phyloP scores from a whole-genome alignment of 2,113 vertebrate genomes.

The Rattus norvegicus region GRCr8 NC_086020.1:135456001-135456500 shows the following conservation, averaged over 20 bases:
- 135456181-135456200: background rate
- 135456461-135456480: background rate
- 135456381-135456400: background rate
- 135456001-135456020: background rate
- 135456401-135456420: background rate
- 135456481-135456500: background rate
- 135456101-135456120: background rate
- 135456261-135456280: no score
- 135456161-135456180: background rate
- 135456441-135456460: background rate
- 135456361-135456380: background rate
- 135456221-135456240: no score
- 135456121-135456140: background rate
- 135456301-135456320: background rate
- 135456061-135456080: background rate
- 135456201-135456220: background rate
- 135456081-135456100: background rate
- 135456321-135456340: background rate
- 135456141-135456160: background rate
- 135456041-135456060: no score
- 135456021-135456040: background rate
- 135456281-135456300: background rate
- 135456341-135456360: background rate
- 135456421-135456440: background rate
- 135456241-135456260: no score